Base-by-base conservation (phyloP, 2,888 invertebrate genomes). In the Platerodrilus igneus region DNA sequence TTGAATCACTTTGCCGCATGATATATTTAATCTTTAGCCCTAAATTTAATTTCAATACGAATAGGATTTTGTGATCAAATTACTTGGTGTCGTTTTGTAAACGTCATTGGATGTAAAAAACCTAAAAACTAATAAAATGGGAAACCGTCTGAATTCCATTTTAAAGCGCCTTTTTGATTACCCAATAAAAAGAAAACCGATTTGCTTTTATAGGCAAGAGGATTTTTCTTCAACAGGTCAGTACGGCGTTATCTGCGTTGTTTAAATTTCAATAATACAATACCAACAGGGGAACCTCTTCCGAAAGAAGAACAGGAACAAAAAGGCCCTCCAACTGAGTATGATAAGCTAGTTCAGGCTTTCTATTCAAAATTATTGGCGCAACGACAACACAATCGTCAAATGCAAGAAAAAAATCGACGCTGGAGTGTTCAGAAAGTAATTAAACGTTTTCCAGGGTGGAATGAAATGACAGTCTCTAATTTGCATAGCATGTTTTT, bases 201-300 rank as follows among this genome's bases (percentile, higher is more conserved):
- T 76, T 38, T 76, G 76, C 52, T 76, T 75, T 46, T 75, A 73
- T 42, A 63, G 76, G 14, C 75, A 75, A 50, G 75, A 76, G 51
- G 76, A 76, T 52, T 76, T 75, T 26, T 71, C 74, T 9, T 73
- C 76, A 2, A 75, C 75, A 35, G 76, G 76, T 72, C n/a, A n/a
- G n/a, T n/a, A n/a, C n/a, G n/a, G n/a, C n/a, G n/a, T n/a, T n/a
- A n/a, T n/a, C n/a, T n/a, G n/a, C n/a, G n/a, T 22, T 14, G 16
- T 17, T 2, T 2, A 3, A 15, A 22, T 21, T 17, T 14, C n/a
- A 28, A 8, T n/a, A 20, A 14, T 14, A 23, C 17, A 9, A 10
- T 15, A 4, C n/a, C 14, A 37, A 26, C 26, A 53, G 52, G 55
- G 2, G 58, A 61, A 41, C 58, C 56, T 5, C 34, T 60, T 15